phyloP scores from a whole-genome alignment of 1,140 invertebrate genomes.

The Proctacanthus coquilletti region DNA sequence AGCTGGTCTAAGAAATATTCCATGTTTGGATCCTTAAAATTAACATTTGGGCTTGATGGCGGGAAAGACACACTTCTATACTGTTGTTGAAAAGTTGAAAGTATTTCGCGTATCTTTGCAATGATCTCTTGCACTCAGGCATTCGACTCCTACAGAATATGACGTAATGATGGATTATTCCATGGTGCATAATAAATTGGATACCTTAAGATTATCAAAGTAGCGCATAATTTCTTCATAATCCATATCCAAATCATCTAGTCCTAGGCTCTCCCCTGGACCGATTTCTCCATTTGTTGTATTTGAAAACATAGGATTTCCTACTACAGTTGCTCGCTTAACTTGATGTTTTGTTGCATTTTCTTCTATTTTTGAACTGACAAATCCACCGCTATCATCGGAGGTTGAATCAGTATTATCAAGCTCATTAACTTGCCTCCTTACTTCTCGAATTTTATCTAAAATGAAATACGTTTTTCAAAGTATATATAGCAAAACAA shows the following conservation, averaged over 20 bases:
- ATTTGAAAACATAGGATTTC: conserved; percentile 68
- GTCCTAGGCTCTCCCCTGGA: conserved; percentile 38
- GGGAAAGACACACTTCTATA: conserved; percentile 38
- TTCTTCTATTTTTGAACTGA: conserved; percentile 17
- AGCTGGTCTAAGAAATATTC: conserved; percentile 28
- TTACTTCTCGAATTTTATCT: conserved; percentile 3
- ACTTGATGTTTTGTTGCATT: conserved; percentile 36
- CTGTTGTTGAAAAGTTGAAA: conserved; percentile 54
- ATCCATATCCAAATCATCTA: conserved; percentile 81
- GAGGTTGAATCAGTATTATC: conserved; percentile 2
- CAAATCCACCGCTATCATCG: conserved; percentile 8
- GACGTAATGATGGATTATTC: background rate
- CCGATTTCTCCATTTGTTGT: conserved; percentile 31
- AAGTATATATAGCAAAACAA: no score
- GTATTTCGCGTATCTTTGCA: conserved; percentile 57
- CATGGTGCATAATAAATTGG: no score
- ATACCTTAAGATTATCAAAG: conserved; percentile 91
- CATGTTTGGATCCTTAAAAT: conserved; percentile 15
- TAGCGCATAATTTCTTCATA: conserved; percentile 95
- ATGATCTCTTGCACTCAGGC: conserved; percentile 63
- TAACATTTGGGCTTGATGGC: conserved; percentile 2
- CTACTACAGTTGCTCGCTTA: conserved; percentile 68
- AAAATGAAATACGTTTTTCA: no score
- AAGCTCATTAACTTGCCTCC: background rate
- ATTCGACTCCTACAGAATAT: conserved; percentile 45